Conservation (phyloP, 2,888 invertebrate genomes). For the Drosophila villosipedis region DNA sequence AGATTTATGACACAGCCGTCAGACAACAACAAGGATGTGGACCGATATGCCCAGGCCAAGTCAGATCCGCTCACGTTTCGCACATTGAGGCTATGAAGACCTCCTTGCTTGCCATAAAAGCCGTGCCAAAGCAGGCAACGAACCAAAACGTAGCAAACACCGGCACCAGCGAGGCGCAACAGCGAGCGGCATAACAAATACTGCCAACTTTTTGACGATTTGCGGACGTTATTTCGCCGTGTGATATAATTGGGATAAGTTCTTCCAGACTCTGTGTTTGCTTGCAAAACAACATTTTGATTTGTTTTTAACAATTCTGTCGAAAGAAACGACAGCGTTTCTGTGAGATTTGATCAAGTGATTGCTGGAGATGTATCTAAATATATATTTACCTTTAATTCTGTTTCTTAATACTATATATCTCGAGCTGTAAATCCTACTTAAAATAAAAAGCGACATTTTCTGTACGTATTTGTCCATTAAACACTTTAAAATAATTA, state of each 20-base stretch:
- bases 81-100: slow-evolving; percentile 26
- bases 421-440: not conserved
- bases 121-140: slow-evolving; percentile 4
- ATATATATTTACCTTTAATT: not conserved
- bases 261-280: slow-evolving; percentile 16
- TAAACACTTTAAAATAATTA: not conserved
- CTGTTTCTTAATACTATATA: too few species aligned
- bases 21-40: slow-evolving; percentile 18
- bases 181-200: slow-evolving; percentile 43
- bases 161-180: not conserved
- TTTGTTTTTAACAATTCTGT: slow-evolving; percentile 7
- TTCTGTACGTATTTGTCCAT: not conserved
- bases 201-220: slow-evolving; percentile 43
- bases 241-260: slow-evolving; percentile 52
- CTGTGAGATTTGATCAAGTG: not conserved
- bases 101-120: slow-evolving; percentile 58
- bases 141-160: not conserved
- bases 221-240: slow-evolving; percentile 23
- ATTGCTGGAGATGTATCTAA: not conserved
- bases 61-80: slow-evolving; percentile 44
- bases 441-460: not conserved
- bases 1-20: slow-evolving; percentile 72
- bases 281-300: slow-evolving; percentile 20
- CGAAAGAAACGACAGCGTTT: slow-evolving; percentile 5
- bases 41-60: slow-evolving; percentile 8